Evolutionary conservation across 2,113 vertebrate genomes (phyloP).

Genomic region (Dromaius novaehollandiae): DNA sequence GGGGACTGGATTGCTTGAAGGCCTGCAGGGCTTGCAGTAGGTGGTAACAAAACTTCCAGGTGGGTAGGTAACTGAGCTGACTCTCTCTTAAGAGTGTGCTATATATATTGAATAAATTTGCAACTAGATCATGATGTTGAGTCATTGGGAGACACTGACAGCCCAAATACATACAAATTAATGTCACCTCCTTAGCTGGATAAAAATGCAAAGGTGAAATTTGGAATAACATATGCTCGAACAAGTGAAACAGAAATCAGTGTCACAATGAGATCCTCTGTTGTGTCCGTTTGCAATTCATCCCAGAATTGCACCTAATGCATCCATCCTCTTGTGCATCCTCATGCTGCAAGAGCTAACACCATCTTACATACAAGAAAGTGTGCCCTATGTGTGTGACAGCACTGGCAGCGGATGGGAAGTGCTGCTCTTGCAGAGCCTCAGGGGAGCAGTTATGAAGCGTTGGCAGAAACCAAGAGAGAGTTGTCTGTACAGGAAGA

Average conservation of each 20-base stretch:
- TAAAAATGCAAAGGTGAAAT: neutral
- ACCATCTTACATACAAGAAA: neutral
- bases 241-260: neutral
- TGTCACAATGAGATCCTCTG: neutral
- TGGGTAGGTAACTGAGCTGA: fast-evolving
- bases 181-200: neutral
- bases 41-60: neutral
- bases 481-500: neutral
- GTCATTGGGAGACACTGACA: neutral
- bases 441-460: neutral
- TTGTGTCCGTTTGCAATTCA: neutral
- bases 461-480: neutral
- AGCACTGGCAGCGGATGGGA: neutral
- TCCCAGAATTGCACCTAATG: neutral
- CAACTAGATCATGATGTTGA: neutral
- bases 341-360: neutral
- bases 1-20: neutral
- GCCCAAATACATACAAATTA: neutral
- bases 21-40: neutral
- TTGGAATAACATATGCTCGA: neutral
- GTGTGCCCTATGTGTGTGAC: fast-evolving
- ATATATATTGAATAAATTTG: neutral
- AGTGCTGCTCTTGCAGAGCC: neutral
- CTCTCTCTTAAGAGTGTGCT: neutral
- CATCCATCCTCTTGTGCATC: neutral